These are phyloP conservation scores for Homarus gammarus DNA, from an alignment of 2,888 invertebrate species.

Conservation along the genomic window DNA sequence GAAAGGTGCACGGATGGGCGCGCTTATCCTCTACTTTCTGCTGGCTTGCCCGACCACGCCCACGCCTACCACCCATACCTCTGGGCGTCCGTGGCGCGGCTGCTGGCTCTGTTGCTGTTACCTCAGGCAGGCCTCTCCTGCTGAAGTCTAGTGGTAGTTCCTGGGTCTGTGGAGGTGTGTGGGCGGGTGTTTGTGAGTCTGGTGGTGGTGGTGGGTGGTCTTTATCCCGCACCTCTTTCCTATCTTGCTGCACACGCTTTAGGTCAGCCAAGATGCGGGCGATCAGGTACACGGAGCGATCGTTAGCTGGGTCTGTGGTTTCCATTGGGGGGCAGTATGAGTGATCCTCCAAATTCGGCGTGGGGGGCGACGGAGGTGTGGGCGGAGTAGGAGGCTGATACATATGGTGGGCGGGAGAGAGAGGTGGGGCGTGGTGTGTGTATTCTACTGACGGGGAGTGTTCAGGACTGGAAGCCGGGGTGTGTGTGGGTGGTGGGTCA, in stretches of 20 bases:
- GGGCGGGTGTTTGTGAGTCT: constrained; percentile 39
- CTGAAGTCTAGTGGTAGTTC: constrained; percentile 60
- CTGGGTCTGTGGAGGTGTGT: constrained; percentile 29
- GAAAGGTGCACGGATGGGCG: constrained; percentile 83
- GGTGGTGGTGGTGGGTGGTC: constrained; percentile 77
- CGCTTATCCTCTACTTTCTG: constrained; percentile 79
- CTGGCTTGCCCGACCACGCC: constrained; percentile 48
- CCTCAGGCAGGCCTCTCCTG: constrained; percentile 40
- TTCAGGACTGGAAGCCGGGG: constrained; percentile 68
- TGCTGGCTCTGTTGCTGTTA: constrained; percentile 8
- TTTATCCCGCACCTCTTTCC: constrained; percentile 78
- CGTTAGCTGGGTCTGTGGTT: constrained; percentile 5
- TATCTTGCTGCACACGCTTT: constrained; percentile 82
- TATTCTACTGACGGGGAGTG: constrained; percentile 56
- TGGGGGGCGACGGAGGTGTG: constrained; percentile 58
- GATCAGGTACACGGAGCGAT: constrained; percentile 78
- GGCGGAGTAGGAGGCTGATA: constrained; percentile 73
- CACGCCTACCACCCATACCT: constrained; percentile 37
- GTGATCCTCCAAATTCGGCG: constrained; percentile 54
- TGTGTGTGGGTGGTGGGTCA: constrained; percentile 66
- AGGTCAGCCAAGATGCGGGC: constrained; percentile 84
- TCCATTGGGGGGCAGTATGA: constrained; percentile 56
- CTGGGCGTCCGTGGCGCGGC: not conserved
- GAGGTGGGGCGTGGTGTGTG: constrained; percentile 47
- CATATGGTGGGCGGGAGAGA: constrained; percentile 67